Evolutionary conservation across 2,888 invertebrate species (phyloP).

Genomic region (Phortica okadai): DNA sequence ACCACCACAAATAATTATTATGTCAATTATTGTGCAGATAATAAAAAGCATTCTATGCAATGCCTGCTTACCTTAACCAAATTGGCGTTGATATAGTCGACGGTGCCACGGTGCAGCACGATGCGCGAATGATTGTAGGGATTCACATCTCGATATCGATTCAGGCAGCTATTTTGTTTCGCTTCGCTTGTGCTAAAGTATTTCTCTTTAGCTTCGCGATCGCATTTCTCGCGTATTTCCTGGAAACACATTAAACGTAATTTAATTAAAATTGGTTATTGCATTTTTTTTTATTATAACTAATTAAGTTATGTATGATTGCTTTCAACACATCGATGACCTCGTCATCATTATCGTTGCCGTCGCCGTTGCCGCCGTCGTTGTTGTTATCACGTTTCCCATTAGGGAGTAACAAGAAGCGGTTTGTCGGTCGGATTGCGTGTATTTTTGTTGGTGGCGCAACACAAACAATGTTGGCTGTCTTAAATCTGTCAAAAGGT

Average conservation of each 20-base stretch:
- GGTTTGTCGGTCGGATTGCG: no score
- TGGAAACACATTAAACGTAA: slow-evolving; percentile 73
- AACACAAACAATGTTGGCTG: no score
- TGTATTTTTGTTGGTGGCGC: no score
- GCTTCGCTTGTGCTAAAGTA: slow-evolving; percentile 76
- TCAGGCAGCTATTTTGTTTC: slow-evolving; percentile 80
- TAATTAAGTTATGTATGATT: slow-evolving; percentile 18
- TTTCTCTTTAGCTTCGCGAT: slow-evolving; percentile 80
- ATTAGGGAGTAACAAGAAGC: no score
- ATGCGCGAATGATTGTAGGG: slow-evolving; percentile 97
- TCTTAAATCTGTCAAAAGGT: no score
- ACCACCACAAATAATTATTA: not conserved
- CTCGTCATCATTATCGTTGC: no score
- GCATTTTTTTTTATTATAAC: not conserved
- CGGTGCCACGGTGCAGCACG: slow-evolving; percentile 83
- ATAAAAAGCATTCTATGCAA: not conserved
- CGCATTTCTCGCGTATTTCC: slow-evolving; percentile 86
- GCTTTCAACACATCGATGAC: not conserved
- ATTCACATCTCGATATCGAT: slow-evolving; percentile 96
- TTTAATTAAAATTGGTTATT: slow-evolving; percentile 10
- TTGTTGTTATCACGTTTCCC: no score
- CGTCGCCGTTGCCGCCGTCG: no score
- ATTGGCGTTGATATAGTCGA: slow-evolving; percentile 97
- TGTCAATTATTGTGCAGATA: not conserved
- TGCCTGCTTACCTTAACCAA: slow-evolving; percentile 84